Evolutionary conservation across 1,140 invertebrate genomes (phyloP), one percentile per base, ranked within the genome.

Genomic region (Lepidurus packardi): DNA sequence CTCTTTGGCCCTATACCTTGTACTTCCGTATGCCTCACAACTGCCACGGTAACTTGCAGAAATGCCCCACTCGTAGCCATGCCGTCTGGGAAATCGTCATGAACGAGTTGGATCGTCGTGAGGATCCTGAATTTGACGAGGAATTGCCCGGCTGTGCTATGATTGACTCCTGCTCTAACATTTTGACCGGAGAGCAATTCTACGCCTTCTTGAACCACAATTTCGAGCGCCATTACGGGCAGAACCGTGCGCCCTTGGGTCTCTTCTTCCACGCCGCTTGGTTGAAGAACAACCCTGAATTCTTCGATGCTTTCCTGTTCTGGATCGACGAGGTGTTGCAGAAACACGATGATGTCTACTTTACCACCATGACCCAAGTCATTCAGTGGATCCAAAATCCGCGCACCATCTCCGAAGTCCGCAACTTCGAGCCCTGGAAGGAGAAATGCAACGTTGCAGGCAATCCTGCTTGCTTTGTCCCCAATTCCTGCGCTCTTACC

Each of bases 11-110:
- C 7, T 98, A 97, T 89, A 98, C 95, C 79, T 94, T 98, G 90
- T 97, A 97, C 88, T 98, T 96, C 90, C 90, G 94, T 78, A 97
- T 97, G 94, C 95, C 95, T 0, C 95, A 96, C 83, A 90, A 93
- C 77, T 97, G 95, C 83, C 95, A 97, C 85, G 95, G 95, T 78
- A 96, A 97, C 84, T 86, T 94, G 43, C 95, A 97, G 85, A 94
- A 92, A 82, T 97, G 95, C 83, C 95, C 95, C 16, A 96, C 95
- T 1, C 90, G 94, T 84, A 93, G 88, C 80, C 95, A 97, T 84
- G 94, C 95, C 41, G 94, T 97, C 11, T 97, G 95, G 95, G 95
- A 97, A 86, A 96, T 97, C 93, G 94, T 97, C n/a, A 94, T 97
- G 92, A 97, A 97, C 84, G 95, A 97, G 84, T 85, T 97, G 81